Base-by-base conservation (phyloP, 1,140 invertebrate species). In the Belonocnema kinseyi region DNA sequence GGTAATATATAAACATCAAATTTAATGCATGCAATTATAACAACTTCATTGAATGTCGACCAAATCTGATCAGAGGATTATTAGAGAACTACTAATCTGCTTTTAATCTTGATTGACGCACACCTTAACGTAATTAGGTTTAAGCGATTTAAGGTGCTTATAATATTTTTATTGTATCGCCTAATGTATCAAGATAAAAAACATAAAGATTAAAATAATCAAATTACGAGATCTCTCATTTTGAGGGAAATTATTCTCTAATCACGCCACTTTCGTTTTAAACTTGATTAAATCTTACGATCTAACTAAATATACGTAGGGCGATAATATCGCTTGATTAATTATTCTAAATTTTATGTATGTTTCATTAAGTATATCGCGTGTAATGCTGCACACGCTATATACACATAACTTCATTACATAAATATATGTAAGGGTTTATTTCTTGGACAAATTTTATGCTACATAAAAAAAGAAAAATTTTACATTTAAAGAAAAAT, bases 361-460 rank as follows among this genome's bases (percentile, higher is more conserved):
- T 66, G 61, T 66, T 66, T 66, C 33, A 66, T 46, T 66, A 66
- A 16, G 12, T 3, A 16, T 66, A 66, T 66, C 61, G 33, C 61
- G 61, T 66, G 61, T 66, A 66, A 66, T 40, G 16, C 26, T 33
- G 2, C 26, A 46, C 61, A 66, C 61, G 61, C 61, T 66, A 66
- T 46, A 66, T 66, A 66, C 14, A 66, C 61, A 66, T 66, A 66
- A 66, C 26, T 66, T 46, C 5, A 40, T 66, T 66, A 16, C 61
- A 66, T 66, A 46, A 66, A 46, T 33, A 46, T 66, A 40, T 66
- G 61, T 66, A 40, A 66, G 61, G 61, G 14, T 46, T 66, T 46
- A 66, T 66, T 66, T 66, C 21, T 33, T 66, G 46, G 33, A 66
- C 61, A 66, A 66, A 40, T 66, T 66, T 66, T 66, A 26, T 66